A percentile compares a stretch with the other conserved stretches of the same genome.
Evolutionary conservation across 2,797 vertebrate species (phyloP).

Genomic region (Darevskia mixta): DNA sequence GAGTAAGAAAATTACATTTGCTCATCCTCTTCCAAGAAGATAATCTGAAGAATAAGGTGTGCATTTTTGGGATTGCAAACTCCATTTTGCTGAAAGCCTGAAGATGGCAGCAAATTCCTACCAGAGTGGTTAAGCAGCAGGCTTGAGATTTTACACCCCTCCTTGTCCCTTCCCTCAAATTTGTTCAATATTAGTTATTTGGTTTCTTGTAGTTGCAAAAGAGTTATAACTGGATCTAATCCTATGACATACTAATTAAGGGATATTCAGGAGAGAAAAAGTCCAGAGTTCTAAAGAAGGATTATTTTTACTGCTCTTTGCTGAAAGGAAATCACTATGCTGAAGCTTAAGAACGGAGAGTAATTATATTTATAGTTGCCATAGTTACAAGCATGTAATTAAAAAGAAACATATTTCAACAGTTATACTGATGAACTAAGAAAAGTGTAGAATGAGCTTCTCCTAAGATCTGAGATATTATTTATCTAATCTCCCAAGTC

Average conservation of each 20-base stretch:
- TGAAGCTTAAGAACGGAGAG: conserved; percentile 72
- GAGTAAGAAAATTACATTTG: neutral
- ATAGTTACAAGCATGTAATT: conserved; percentile 77
- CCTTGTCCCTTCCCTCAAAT: conserved; percentile 14
- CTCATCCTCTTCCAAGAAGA: neutral
- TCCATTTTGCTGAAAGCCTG: conserved; percentile 61
- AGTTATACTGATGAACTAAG: conserved; percentile 56
- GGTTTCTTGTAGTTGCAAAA: conserved; percentile 55
- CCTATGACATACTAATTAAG: conserved; percentile 76
- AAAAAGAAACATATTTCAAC: conserved; percentile 68
- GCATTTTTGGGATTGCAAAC: neutral
- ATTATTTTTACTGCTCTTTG: conserved; percentile 74
- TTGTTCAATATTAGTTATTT: conserved; percentile 49
- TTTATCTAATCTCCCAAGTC: neutral
- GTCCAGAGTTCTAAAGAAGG: conserved; percentile 69
- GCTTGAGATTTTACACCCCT: neutral
- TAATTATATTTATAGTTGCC: conserved; percentile 73
- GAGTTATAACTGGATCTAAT: conserved; percentile 71
- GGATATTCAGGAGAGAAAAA: conserved; percentile 70
- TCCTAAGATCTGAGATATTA: conserved; percentile 50
- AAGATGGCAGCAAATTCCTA: conserved; percentile 79
- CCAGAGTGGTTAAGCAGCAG: conserved; percentile 39
- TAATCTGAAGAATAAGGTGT: neutral
- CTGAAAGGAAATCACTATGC: conserved; percentile 70
- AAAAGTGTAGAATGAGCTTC: conserved; percentile 47